phyloP scores from a whole-genome alignment of 2,113 vertebrate genomes.

The Rhegmatorhina hoffmannsi region DNA sequence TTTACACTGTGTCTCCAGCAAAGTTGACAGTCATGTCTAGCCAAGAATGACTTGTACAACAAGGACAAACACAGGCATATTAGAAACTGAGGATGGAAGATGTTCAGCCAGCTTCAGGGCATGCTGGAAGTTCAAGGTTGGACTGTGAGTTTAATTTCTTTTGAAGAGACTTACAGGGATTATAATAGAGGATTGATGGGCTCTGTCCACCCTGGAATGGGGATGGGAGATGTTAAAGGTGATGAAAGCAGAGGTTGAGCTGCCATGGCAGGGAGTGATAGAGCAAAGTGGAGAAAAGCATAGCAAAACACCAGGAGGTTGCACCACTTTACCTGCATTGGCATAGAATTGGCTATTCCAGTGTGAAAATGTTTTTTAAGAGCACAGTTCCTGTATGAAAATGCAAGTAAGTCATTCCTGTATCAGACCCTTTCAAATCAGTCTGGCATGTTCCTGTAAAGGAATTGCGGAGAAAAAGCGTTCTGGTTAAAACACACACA shows the following conservation, averaged over 20 bases:
- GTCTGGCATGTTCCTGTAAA: not conserved
- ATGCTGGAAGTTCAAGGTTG: not conserved
- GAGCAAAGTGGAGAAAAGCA: not conserved
- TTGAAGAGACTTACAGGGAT: not conserved
- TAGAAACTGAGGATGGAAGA: not conserved
- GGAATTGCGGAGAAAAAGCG: not conserved
- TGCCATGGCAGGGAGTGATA: not conserved
- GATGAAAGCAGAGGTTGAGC: not conserved
- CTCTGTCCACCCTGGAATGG: not conserved
- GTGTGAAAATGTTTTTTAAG: not conserved
- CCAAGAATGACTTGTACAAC: not conserved
- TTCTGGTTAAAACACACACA: not conserved
- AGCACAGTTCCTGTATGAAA: not conserved
- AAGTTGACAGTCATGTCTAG: slow-evolving; percentile 19
- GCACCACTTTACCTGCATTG: not conserved
- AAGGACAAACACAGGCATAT: slow-evolving; percentile 10
- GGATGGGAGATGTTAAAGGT: not conserved
- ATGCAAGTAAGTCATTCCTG: not conserved
- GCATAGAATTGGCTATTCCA: accelerated
- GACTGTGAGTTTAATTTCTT: not conserved
- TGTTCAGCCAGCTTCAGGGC: not conserved
- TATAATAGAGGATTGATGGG: not conserved
- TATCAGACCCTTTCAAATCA: not conserved
- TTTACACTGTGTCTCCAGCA: slow-evolving; percentile 31
- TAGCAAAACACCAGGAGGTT: accelerated